A percentile compares a stretch with the other conserved stretches of the same genome.
These are phyloP conservation scores for Batillaria attramentaria DNA, from an alignment of 1,140 invertebrate species.

Conservation along the genomic window DNA sequence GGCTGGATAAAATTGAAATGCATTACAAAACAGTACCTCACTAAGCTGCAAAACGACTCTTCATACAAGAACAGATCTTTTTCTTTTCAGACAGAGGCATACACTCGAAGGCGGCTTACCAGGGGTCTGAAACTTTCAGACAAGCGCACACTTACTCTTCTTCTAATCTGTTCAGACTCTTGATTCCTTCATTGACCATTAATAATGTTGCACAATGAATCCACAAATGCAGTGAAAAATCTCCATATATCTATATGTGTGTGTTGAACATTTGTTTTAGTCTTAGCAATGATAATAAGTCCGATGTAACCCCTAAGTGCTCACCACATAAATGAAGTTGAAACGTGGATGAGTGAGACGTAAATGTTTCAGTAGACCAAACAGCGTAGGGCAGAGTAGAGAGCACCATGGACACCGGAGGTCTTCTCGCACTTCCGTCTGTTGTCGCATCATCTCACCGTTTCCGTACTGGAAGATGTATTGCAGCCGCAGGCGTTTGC, in stretches of 20 bases:
- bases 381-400: slow-evolving; percentile 88
- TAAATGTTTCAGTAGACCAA: slow-evolving; percentile 92
- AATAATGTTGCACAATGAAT: too few relatives aligned
- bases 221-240: background rate
- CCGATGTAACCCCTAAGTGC: slow-evolving; percentile 56
- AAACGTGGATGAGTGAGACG: slow-evolving; percentile 95
- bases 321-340: slow-evolving; percentile 91
- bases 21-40: background rate
- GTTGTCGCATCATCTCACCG: slow-evolving; percentile 85
- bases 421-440: slow-evolving; percentile 94
- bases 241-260: background rate
- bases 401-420: slow-evolving; percentile 96
- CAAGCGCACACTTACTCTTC: too few relatives aligned
- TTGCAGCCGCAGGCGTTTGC: slow-evolving; percentile 80
- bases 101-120: too few relatives aligned
- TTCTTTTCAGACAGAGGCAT: too few relatives aligned
- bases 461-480: slow-evolving; percentile 98
- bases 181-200: too few relatives aligned
- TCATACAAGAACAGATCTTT: background rate
- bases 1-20: slow-evolving; percentile 49
- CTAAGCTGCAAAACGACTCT: background rate
- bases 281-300: background rate
- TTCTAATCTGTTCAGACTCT: too few relatives aligned
- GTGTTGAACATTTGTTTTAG: background rate
- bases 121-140: too few relatives aligned